phyloP scores from a whole-genome alignment of 2,888 invertebrate species.

The Dugesia japonica region DNA sequence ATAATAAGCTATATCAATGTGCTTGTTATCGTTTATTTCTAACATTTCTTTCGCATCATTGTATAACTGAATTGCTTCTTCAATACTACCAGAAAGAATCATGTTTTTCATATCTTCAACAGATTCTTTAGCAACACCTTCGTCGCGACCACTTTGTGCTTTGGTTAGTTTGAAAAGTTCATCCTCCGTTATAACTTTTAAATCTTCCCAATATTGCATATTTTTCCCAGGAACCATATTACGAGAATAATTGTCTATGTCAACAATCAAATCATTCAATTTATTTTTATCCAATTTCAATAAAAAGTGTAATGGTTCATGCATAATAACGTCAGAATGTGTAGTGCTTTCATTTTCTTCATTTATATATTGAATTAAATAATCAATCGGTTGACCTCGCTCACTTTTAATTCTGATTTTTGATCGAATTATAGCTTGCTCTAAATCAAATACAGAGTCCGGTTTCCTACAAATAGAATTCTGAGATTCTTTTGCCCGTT shows the following conservation, averaged over 20 bases:
- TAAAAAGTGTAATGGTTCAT: constrained; percentile 54
- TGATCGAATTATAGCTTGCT: constrained; percentile 74
- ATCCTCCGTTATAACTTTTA: constrained; percentile 79
- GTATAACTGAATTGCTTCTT: background rate
- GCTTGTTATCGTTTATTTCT: constrained; percentile 31
- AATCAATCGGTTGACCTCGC: constrained; percentile 88
- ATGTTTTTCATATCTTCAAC: background rate
- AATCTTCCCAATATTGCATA: constrained; percentile 81
- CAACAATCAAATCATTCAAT: constrained; percentile 84
- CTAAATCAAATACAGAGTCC: background rate
- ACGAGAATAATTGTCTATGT: constrained; percentile 59
- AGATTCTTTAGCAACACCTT: constrained; percentile 40
- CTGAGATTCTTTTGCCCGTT: background rate
- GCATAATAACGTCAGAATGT: constrained; percentile 70
- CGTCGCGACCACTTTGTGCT: constrained; percentile 48
- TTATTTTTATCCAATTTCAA: constrained; percentile 65
- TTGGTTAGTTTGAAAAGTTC: constrained; percentile 50
- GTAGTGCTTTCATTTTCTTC: constrained; percentile 48
- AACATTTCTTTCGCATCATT: constrained; percentile 9
- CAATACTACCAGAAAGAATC: background rate
- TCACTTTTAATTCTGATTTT: constrained; percentile 88
- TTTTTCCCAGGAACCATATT: constrained; percentile 75
- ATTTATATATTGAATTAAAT: constrained; percentile 75
- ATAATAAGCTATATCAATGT: constrained; percentile 58
- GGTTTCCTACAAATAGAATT: background rate